These are phyloP conservation scores for Linurgus olivaceus DNA, from an alignment of 2,797 vertebrate species.

Conservation along the genomic window DNA sequence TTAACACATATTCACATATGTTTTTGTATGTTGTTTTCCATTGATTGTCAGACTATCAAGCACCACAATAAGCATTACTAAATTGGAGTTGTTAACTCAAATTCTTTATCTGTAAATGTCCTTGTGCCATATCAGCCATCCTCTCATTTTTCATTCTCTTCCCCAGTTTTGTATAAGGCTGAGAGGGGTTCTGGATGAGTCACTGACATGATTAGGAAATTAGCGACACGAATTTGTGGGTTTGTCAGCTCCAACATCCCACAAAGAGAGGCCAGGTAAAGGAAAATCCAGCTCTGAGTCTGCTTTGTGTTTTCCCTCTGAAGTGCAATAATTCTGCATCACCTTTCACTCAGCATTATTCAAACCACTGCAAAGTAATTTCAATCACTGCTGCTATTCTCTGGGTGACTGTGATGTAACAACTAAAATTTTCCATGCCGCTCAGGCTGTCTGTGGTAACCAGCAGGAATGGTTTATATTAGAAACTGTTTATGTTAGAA, in stretches of 20 bases:
- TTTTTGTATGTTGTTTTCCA: not conserved
- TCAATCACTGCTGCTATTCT: not conserved
- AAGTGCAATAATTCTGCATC: not conserved
- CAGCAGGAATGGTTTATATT: slow-evolving; percentile 25
- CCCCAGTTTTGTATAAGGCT: not conserved
- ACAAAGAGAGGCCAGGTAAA: not conserved
- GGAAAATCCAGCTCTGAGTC: not conserved
- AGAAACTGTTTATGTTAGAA: slow-evolving; percentile 48
- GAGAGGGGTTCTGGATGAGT: not conserved
- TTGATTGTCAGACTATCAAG: not conserved
- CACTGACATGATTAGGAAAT: not conserved
- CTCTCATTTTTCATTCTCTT: not conserved
- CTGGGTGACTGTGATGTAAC: not conserved
- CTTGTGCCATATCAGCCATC: not conserved
- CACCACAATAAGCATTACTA: not conserved
- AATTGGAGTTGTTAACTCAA: not conserved
- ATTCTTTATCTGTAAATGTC: not conserved
- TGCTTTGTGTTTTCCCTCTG: not conserved
- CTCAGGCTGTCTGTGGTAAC: not conserved
- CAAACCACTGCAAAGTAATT: not conserved
- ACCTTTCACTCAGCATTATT: not conserved
- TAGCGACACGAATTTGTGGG: not conserved
- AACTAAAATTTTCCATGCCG: slow-evolving; percentile 8
- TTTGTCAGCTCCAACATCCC: not conserved
- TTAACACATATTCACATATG: not conserved